Percentiles rank a stretch among this genome's conserved stretches.
Evolutionary conservation across 1,140 invertebrate species (phyloP).

Genomic region (Parapsyche elsis): DNA sequence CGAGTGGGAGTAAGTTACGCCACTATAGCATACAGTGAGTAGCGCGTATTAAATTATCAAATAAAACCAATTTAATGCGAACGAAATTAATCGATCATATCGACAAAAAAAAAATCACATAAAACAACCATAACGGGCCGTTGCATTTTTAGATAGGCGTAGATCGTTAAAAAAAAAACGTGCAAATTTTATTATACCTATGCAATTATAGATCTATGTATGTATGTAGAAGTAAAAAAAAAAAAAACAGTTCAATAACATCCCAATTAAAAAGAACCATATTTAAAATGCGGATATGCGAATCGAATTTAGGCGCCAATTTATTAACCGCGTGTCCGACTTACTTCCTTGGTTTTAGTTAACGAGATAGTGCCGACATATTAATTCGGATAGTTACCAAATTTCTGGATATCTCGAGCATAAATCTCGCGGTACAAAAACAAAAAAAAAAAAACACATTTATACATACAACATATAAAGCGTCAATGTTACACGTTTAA

Average conservation of each 20-base stretch:
- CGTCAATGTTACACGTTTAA: slow-evolving; percentile 24
- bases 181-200: not conserved
- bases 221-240: too few species aligned
- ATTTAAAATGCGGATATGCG: slow-evolving; percentile 7
- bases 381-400: slow-evolving; percentile 18
- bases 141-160: too few species aligned
- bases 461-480: not conserved
- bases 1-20: too few species aligned
- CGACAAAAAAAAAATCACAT: too few species aligned
- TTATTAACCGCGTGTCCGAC: slow-evolving; percentile 11
- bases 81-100: too few species aligned
- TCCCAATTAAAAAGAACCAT: not conserved
- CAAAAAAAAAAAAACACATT: not conserved
- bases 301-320: slow-evolving; percentile 7
- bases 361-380: not conserved
- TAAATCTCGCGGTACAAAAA: slow-evolving; percentile 7
- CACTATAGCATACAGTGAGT: too few species aligned
- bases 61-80: too few species aligned
- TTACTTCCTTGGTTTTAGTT: too few species aligned
- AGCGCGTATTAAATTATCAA: too few species aligned
- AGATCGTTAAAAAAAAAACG: not conserved
- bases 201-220: too few species aligned
- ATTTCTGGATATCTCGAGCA: not conserved
- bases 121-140: too few species aligned
- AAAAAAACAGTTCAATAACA: not conserved